Conservation (phyloP, 2,888 invertebrate genomes). For the Drosophila affinis region DNA sequence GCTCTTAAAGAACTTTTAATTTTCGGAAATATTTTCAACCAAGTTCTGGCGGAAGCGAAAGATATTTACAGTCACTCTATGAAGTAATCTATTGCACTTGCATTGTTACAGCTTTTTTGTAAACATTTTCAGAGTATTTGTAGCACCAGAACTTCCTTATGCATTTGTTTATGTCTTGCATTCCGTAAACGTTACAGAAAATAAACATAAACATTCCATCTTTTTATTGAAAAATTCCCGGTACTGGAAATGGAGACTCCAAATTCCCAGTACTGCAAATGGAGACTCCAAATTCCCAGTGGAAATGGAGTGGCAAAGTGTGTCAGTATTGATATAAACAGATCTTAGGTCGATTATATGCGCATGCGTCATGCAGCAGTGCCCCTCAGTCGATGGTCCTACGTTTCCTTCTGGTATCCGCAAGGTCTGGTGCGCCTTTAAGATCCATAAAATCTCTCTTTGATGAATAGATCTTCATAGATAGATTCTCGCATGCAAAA, state of each 20-base stretch:
- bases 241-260: too few species aligned
- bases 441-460: neutral
- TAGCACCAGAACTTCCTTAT: neutral
- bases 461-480: neutral
- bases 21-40: too few species aligned
- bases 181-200: neutral
- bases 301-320: neutral
- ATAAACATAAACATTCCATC: neutral
- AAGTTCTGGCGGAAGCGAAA: neutral
- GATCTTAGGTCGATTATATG: neutral
- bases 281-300: neutral
- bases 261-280: too few species aligned
- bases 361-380: neutral
- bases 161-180: neutral
- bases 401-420: neutral
- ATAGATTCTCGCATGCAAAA: constrained; percentile 14
- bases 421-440: neutral
- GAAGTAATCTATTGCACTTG: neutral
- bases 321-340: constrained; percentile 8
- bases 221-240: neutral
- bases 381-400: neutral
- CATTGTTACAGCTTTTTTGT: neutral
- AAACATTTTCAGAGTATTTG: neutral
- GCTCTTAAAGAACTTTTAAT: too few species aligned
- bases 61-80: too few species aligned